phyloP scores from a whole-genome alignment of 2,113 vertebrate genomes.

The Melanerpes aurifrons region DNA sequence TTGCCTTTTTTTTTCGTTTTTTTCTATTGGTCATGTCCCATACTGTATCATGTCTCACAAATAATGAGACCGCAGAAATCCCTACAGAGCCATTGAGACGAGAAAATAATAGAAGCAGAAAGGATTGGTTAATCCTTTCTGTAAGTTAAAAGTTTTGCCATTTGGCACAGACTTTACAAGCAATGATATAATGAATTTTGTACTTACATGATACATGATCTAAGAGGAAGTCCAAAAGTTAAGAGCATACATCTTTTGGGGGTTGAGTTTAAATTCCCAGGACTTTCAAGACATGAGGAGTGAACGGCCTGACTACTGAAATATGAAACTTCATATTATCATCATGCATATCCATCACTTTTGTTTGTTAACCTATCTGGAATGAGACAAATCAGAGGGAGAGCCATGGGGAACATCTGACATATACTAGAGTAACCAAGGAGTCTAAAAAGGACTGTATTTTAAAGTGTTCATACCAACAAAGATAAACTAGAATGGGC shows the following conservation, averaged over 20 bases:
- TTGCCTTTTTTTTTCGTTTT: slow-evolving; percentile 59
- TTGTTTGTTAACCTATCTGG: slow-evolving; percentile 40
- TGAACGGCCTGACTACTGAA: slow-evolving; percentile 56
- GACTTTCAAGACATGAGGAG: slow-evolving; percentile 36
- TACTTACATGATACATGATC: slow-evolving; percentile 69
- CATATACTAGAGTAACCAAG: neutral
- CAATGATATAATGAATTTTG: slow-evolving; percentile 58
- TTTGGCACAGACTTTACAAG: slow-evolving; percentile 61
- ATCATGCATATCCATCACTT: slow-evolving; percentile 55
- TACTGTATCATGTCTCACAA: slow-evolving; percentile 63
- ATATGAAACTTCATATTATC: slow-evolving; percentile 53
- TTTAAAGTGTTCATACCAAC: slow-evolving; percentile 5
- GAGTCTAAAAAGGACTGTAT: slow-evolving; percentile 21
- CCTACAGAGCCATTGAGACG: slow-evolving; percentile 53
- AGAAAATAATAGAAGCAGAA: slow-evolving; percentile 66
- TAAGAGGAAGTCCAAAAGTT: slow-evolving; percentile 69
- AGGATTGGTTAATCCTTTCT: slow-evolving; percentile 63
- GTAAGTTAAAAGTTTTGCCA: slow-evolving; percentile 54
- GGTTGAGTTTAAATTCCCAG: slow-evolving; percentile 58
- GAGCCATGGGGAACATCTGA: slow-evolving; percentile 18
- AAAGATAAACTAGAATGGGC: neutral
- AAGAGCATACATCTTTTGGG: slow-evolving; percentile 51
- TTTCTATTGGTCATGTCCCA: slow-evolving; percentile 62
- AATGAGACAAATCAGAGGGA: slow-evolving; percentile 10
- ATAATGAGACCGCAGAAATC: slow-evolving; percentile 68